Evolutionary conservation across 2,888 invertebrate species (phyloP).

Genomic region (Idaea biselata): DNA sequence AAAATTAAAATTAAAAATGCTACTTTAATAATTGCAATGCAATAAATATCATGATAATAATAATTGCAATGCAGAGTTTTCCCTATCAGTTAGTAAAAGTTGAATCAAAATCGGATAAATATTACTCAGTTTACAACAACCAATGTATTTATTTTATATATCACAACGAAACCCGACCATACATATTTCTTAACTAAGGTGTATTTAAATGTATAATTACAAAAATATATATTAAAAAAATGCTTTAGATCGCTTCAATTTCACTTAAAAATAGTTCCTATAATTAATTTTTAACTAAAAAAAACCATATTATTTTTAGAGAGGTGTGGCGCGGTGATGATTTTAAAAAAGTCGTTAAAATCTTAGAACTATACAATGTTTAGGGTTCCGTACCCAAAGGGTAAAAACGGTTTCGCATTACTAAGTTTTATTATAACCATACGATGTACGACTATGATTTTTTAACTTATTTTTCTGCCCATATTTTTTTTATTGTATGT

Average conservation of each 20-base stretch:
- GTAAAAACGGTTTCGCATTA: not conserved
- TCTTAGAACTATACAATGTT: not conserved
- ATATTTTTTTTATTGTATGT: not conserved
- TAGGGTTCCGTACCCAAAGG: not conserved
- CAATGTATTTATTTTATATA: constrained; percentile 3
- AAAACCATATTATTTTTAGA: constrained; percentile 13
- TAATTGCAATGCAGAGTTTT: too few relatives aligned
- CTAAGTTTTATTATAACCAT: too few relatives aligned
- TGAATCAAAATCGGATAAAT: too few relatives aligned
- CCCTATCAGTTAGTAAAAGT: too few relatives aligned
- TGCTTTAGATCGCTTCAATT: constrained; percentile 31
- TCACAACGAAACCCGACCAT: constrained; percentile 17
- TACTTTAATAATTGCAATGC: too few relatives aligned
- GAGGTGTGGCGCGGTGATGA: not conserved
- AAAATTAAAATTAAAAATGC: too few relatives aligned
- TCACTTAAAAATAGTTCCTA: constrained; percentile 33
- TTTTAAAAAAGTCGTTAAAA: not conserved
- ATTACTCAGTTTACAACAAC: too few relatives aligned
- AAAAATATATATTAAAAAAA: constrained; percentile 16
- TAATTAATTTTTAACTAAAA: constrained; percentile 21
- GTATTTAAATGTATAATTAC: constrained; percentile 22
- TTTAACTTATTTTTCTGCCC: not conserved
- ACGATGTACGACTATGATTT: not conserved
- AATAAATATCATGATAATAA: too few relatives aligned
- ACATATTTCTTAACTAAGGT: constrained; percentile 30